Conservation (phyloP, 2,888 invertebrate genomes). For the Drepana falcataria region DNA sequence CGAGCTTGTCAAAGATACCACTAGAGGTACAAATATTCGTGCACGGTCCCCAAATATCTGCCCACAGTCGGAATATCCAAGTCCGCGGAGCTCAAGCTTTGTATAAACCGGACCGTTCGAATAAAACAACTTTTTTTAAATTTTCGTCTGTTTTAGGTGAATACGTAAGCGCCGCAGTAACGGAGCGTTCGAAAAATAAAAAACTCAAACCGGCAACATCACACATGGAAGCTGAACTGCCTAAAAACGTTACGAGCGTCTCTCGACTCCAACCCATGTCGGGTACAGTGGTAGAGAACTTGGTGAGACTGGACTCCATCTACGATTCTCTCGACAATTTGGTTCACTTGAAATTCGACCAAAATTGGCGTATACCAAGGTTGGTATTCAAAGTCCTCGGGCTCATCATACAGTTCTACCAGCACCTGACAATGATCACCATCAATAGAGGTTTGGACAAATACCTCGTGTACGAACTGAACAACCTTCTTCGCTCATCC, state of each 20-base stretch:
- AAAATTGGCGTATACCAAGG: slow-evolving; percentile 34
- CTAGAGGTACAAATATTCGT: too few relatives aligned
- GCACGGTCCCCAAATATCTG: too few relatives aligned
- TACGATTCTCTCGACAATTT: slow-evolving; percentile 33
- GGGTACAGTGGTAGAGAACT: neutral
- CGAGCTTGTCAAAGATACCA: too few relatives aligned
- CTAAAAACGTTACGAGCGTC: neutral
- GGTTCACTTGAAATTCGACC: slow-evolving; percentile 35
- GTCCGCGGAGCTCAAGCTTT: too few relatives aligned
- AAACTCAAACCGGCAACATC: slow-evolving; percentile 16
- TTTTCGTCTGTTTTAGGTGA: slow-evolving; percentile 24
- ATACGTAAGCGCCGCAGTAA: slow-evolving; percentile 19
- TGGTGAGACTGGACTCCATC: slow-evolving; percentile 23
- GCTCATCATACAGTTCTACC: slow-evolving; percentile 35
- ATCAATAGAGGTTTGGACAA: slow-evolving; percentile 35
- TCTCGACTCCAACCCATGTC: neutral
- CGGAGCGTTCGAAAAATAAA: slow-evolving; percentile 24
- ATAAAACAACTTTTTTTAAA: too few relatives aligned
- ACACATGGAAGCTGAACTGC: slow-evolving; percentile 9
- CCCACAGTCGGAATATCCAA: too few relatives aligned
- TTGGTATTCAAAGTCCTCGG: slow-evolving; percentile 35
- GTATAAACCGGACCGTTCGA: too few relatives aligned
- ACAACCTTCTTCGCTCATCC: slow-evolving; percentile 29
- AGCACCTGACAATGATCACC: slow-evolving; percentile 23
- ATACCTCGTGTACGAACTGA: slow-evolving; percentile 37